phyloP scores from a whole-genome alignment of 2,113 vertebrate species.

The Bos taurus region ARS-UCD2.0 NC_037345.1:17187501-17188000 shows the following conservation, averaged over 20 bases:
- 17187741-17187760: not conserved
- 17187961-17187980: not conserved
- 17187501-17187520: too few species aligned
- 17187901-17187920: not conserved
- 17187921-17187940: not conserved
- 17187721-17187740: not conserved
- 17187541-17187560: not conserved
- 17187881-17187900: not conserved
- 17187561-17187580: not conserved
- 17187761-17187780: not conserved
- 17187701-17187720: slow-evolving; percentile 5
- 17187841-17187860: not conserved
- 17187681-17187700: not conserved
- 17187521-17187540: not conserved
- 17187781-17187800: not conserved
- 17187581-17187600: not conserved
- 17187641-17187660: not conserved
- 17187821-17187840: not conserved
- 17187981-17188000: not conserved
- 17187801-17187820: not conserved
- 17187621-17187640: not conserved
- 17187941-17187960: not conserved
- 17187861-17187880: not conserved
- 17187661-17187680: not conserved
- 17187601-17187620: not conserved